Percentiles rank a stretch among this genome's conserved stretches.
phyloP scores from a whole-genome alignment of 37 sponge, comb jelly and placozoan genomes.

The Crambe crambe region DNA sequence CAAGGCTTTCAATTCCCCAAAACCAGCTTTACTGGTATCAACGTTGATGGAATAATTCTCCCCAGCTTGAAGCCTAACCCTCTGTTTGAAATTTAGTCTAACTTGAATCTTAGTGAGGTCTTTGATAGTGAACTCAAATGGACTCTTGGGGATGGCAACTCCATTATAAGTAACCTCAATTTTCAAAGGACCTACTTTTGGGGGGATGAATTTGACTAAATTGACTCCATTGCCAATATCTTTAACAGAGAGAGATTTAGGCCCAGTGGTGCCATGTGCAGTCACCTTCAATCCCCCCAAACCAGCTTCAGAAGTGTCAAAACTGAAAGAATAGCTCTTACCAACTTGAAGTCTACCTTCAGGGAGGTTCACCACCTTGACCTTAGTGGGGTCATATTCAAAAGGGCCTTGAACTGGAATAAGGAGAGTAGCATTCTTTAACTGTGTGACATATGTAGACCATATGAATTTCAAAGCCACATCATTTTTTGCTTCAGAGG shows the following conservation, averaged over 20 bases:
- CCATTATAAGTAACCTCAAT: constrained; percentile 16
- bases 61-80: constrained; percentile 29
- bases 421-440: constrained; percentile 46
- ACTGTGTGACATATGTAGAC: constrained; percentile 63
- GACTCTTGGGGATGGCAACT: constrained; percentile 31
- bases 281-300: constrained; percentile 18
- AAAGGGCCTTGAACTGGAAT: background rate
- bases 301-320: constrained; percentile 42
- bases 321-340: constrained; percentile 48
- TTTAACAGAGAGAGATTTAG: constrained; percentile 27
- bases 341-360: constrained; percentile 37
- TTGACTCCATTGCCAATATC: background rate
- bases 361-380: constrained; percentile 41
- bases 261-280: constrained; percentile 24
- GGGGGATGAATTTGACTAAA: constrained; percentile 23
- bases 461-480: constrained; percentile 31
- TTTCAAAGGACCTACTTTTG: constrained; percentile 10
- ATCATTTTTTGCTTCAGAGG: constrained; percentile 56
- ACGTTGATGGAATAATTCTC: constrained; percentile 33
- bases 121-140: constrained; percentile 38
- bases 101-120: constrained; percentile 36
- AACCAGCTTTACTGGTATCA: constrained; percentile 49
- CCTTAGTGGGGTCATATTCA: background rate
- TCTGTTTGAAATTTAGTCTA: too few relatives aligned
- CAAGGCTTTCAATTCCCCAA: constrained; percentile 36